These are phyloP conservation scores for Talpa occidentalis DNA, from an alignment of 2,113 vertebrate genomes.

Conservation along the genomic window DNA sequence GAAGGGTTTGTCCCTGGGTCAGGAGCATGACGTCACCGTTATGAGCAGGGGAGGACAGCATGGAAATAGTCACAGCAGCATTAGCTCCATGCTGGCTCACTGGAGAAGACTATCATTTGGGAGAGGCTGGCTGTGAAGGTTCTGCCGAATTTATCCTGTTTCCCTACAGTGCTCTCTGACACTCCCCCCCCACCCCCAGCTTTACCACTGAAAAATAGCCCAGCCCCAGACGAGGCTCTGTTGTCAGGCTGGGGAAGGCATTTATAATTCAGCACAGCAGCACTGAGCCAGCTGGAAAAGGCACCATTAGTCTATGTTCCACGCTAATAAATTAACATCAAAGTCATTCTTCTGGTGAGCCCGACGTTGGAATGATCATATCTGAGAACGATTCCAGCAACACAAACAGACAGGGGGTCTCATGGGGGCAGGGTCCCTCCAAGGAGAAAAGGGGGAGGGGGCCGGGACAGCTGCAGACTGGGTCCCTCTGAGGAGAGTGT, in stretches of 20 bases:
- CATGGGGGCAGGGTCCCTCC: background rate
- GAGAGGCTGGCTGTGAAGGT: background rate
- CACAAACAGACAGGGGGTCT: background rate
- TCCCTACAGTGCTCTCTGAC: background rate
- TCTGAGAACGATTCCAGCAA: background rate
- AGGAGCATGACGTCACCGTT: background rate
- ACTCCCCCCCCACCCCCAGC: too few species aligned
- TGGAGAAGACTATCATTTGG: background rate
- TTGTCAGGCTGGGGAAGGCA: background rate
- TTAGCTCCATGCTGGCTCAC: background rate
- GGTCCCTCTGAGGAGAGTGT: constrained; percentile 36
- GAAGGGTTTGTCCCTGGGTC: background rate
- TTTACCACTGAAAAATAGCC: background rate
- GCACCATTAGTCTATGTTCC: background rate
- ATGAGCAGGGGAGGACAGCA: background rate
- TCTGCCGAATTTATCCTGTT: background rate
- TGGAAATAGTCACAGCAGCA: background rate
- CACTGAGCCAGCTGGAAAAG: background rate
- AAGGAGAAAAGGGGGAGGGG: background rate
- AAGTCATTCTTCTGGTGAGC: background rate
- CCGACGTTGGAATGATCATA: background rate
- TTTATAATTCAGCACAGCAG: background rate
- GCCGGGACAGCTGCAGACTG: background rate
- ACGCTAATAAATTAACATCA: background rate
- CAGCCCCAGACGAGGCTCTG: background rate